Base-by-base conservation (phyloP, 2,797 vertebrate species). In the Chloroceryle inda region DNA sequence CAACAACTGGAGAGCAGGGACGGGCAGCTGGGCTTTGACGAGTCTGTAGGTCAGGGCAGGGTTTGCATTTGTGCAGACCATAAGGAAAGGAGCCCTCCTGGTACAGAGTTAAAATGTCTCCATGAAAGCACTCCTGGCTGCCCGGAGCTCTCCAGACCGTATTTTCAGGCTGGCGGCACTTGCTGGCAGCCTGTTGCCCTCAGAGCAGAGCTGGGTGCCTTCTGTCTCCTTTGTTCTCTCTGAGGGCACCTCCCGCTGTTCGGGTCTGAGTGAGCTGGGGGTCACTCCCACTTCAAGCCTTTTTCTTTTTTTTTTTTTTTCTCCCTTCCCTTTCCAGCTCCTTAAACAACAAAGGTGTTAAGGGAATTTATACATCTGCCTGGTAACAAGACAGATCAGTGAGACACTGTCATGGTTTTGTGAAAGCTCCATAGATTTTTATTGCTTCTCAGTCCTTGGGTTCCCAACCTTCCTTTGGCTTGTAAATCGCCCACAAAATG, bases 401-500 rank as follows among this genome's bases (percentile, higher is more conserved):
- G 89, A 85, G 95, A 88, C 38, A 81, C 95, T 75, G 85, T 94
- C 91, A 87, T 9, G 53, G 81, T 88, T 90, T 91, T 93, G 74
- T 72, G 89, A 96, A 92, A 50, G 84, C 94, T 97, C 88, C 94
- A 91, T 89, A 76, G 95, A 95, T 96, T 97, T 97, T 97, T 96
- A 97, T 87, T 67, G 96, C 91, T 96, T 95, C 85, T 95, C 97
- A 97, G 94, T 94, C 95, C 94, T 96, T 95, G 87, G 90, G 86
- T 98, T 97, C 97, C 93, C 97, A 98, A 95, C 96, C 96, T 97
- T 97, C 95, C 94, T 97, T 97, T 97, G 86, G 92, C 94, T 96
- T 97, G 96, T 96, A 97, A 97, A 98, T 94, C 95, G 96, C 90
- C 93, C 73, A 35, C 94, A 88, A 95, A 96, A 93, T 94, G 96